phyloP scores from a whole-genome alignment of 2,888 invertebrate genomes.

The Drosophila prostipennis region DNA sequence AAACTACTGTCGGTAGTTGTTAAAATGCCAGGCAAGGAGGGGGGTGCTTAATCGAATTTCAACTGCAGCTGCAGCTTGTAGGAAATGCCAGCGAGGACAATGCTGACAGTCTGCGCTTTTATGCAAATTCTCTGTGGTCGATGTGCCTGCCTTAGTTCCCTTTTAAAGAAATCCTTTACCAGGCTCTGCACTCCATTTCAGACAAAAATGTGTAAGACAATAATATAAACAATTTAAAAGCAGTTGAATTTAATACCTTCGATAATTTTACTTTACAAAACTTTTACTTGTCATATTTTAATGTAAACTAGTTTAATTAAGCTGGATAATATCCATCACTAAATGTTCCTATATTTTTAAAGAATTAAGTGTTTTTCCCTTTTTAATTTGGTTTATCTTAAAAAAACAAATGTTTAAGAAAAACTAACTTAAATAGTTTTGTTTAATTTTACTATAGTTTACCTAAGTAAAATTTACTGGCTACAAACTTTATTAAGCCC shows the following conservation, averaged over 20 bases:
- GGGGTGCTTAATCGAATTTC: slow-evolving; percentile 62
- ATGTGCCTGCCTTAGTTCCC: slow-evolving; percentile 39
- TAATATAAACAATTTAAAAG: too few species aligned
- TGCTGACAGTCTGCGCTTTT: slow-evolving; percentile 55
- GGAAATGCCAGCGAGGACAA: slow-evolving; percentile 51
- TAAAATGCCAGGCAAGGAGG: slow-evolving; percentile 21
- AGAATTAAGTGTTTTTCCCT: too few species aligned
- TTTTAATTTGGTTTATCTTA: too few species aligned
- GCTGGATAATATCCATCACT: too few species aligned
- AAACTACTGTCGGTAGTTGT: slow-evolving; percentile 18
- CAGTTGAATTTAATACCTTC: not conserved
- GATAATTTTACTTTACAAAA: too few species aligned
- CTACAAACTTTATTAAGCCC: not conserved
- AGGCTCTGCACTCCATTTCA: not conserved
- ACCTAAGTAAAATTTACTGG: not conserved
- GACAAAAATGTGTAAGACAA: too few species aligned
- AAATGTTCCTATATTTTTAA: too few species aligned
- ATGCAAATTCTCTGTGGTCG: slow-evolving; percentile 71
- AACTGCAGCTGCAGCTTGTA: slow-evolving; percentile 30
- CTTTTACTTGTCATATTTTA: too few species aligned
- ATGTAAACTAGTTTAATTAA: too few species aligned
- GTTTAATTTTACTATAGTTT: not conserved
- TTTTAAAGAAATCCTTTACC: not conserved
- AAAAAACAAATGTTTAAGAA: not conserved
- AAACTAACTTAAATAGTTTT: not conserved